Evolutionary conservation across 2,113 vertebrate genomes (phyloP), one percentile per base, ranked within the genome.

Genomic region (Amblyornis subalaris): DNA sequence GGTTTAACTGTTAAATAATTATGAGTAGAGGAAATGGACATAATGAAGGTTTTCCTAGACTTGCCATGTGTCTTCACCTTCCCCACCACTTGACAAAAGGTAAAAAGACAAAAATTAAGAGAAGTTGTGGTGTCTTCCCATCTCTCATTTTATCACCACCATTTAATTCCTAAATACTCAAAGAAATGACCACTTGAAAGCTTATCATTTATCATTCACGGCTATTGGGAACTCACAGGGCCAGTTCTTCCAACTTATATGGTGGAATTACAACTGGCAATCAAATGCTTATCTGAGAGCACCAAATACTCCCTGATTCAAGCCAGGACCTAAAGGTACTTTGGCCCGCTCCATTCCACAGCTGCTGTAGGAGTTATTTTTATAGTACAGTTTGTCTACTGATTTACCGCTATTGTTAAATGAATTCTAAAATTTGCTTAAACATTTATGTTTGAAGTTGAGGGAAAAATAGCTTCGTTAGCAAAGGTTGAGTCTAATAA

Each of bases 391-490:
- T 93, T 96, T 95, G 60, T 96, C 91, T 89, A 47, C 77, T 92
- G 71, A 95, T 96, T 96, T 81, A 92, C 86, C 93, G 75, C 42
- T 91, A 85, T 81, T 96, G 76, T 85, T 95, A 96, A 90, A 95
- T 71, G 69, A 82, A 96, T 96, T 91, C 73, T 83, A 73, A 96
- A 96, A 96, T 93, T 93, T 96, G 58, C 74, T 89, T 88, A 91
- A 96, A 92, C 69, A 69, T 92, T 94, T 87, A 14, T 79, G 65
- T 89, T 97, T 96, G 90, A 97, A 95, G 69, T 67, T 85, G 85
- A 95, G 58, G 57, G 44, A 8, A 96, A 95, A 97, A 95, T 19
- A 92, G 76, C 65, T 96, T 92, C 6, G 69, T 95, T 96, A 94
- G 69, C 62, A 82, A 75, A 95, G 48, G 53, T 10, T 88, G 71